These are phyloP conservation scores for Petrocephalus zakoni DNA, from an alignment of 2,113 vertebrate genomes.

Conservation along the genomic window DNA sequence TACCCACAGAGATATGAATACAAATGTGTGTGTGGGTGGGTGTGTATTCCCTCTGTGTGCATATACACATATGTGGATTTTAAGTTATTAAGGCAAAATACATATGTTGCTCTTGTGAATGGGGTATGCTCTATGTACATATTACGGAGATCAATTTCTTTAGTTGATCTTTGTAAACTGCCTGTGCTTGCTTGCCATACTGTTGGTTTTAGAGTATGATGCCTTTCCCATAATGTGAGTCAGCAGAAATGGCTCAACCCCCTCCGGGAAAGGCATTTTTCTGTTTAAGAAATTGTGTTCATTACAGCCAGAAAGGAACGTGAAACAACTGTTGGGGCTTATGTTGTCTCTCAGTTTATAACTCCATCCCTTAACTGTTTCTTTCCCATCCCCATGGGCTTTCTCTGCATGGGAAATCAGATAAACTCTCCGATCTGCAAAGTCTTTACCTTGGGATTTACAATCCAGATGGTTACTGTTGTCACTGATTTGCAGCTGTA, in stretches of 20 bases:
- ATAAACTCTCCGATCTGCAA: neutral
- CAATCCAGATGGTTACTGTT: neutral
- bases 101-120: neutral
- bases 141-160: neutral
- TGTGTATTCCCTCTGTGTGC: neutral
- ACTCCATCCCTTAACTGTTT: neutral
- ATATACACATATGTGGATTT: neutral
- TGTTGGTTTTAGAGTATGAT: neutral
- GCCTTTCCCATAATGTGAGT: neutral
- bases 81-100: neutral
- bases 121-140: neutral
- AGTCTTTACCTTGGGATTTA: slow-evolving; percentile 5
- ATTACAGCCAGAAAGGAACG: neutral
- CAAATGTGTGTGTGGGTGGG: neutral
- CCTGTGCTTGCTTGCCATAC: neutral
- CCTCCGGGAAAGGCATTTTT: neutral
- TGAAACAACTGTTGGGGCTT: neutral
- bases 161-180: neutral
- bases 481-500: neutral
- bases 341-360: neutral
- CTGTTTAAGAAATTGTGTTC: neutral
- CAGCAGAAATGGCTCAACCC: neutral
- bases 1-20: neutral
- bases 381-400: neutral
- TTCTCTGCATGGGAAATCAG: slow-evolving; percentile 1